Conservation (phyloP, 1,140 invertebrate genomes). For the Bombus waltoni region DNA sequence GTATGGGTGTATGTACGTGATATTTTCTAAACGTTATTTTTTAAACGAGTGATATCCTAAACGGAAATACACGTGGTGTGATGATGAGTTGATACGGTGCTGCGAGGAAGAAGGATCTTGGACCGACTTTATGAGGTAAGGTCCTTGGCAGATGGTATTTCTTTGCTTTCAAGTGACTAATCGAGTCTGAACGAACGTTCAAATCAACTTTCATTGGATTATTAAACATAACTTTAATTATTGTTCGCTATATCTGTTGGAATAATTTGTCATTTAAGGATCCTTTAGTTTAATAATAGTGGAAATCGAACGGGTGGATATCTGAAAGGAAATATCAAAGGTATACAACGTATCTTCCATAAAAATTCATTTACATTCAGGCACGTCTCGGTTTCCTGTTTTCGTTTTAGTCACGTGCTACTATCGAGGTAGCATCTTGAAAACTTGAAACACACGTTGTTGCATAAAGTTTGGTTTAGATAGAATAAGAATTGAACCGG, state of each 20-base stretch:
- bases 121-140: conserved; percentile 63
- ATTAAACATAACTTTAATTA: neutral
- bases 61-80: conserved; percentile 52
- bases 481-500: neutral
- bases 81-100: conserved; percentile 68
- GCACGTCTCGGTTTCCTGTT: neutral
- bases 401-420: conserved; percentile 3
- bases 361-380: neutral
- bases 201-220: neutral
- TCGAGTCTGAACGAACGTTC: no score
- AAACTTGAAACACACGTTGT: neutral
- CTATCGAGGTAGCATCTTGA: neutral
- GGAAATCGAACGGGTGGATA: neutral
- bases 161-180: neutral
- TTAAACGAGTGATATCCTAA: neutral
- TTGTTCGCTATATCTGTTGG: neutral
- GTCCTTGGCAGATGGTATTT: neutral
- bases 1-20: conserved; percentile 30
- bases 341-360: neutral
- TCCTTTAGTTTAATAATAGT: neutral
- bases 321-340: neutral
- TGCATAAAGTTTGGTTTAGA: neutral
- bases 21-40: neutral
- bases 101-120: conserved; percentile 50
- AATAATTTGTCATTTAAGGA: neutral